Evolutionary conservation across 2,888 invertebrate species (phyloP).

Genomic region (Pseudococcus viburni): DNA sequence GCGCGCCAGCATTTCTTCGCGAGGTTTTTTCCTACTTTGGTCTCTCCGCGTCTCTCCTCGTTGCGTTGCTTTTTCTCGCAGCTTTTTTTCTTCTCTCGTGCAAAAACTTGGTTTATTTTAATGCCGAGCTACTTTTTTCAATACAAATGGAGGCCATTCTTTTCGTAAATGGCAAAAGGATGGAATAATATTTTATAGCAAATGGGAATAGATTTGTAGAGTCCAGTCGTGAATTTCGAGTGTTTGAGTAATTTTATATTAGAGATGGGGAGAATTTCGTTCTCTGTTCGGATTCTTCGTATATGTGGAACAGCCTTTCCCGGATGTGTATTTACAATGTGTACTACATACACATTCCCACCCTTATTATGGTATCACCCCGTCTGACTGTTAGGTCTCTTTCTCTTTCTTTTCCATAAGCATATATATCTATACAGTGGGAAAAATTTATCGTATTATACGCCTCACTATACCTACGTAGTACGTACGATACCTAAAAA

Average conservation of each 20-base stretch:
- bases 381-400: neutral
- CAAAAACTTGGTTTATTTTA: constrained; percentile 56
- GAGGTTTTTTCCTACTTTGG: too few species aligned
- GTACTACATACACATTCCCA: neutral
- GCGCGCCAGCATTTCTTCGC: constrained; percentile 28
- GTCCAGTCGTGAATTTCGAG: constrained; percentile 56
- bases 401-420: neutral
- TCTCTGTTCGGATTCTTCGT: neutral
- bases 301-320: neutral
- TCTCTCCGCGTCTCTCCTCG: neutral
- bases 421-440: neutral
- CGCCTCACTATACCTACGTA: neutral
- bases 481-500: neutral
- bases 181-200: constrained; percentile 58
- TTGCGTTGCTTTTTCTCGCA: neutral
- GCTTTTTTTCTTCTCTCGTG: constrained; percentile 10
- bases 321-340: constrained; percentile 53
- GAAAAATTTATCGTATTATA: constrained; percentile 38
- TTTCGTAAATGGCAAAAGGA: constrained; percentile 56
- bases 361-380: neutral
- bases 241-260: constrained; percentile 40
- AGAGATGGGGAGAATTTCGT: neutral
- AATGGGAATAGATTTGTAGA: constrained; percentile 57
- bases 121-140: constrained; percentile 54
- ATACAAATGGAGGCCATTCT: constrained; percentile 56